Conservation (phyloP, 35 echinoderm and acorn worm genomes). For the Lytechinus pictus region DNA sequence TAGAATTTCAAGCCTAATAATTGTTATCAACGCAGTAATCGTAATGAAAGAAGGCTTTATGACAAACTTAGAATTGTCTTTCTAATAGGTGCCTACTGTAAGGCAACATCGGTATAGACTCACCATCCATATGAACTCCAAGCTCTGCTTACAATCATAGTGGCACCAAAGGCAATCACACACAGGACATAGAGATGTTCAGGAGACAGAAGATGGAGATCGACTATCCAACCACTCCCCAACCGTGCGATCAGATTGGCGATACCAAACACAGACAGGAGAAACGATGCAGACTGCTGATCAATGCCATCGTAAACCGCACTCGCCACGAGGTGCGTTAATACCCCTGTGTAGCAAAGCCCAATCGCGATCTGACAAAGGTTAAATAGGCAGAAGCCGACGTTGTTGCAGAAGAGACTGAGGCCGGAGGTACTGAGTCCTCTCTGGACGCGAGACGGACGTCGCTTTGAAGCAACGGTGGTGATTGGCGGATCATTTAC, state of each 20-base stretch:
- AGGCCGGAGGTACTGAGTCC: conserved; percentile 24
- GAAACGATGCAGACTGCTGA: conserved; percentile 16
- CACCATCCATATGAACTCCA: neutral
- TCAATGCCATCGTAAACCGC: neutral
- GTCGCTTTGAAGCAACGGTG: neutral
- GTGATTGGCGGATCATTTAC: neutral
- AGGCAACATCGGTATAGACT: neutral
- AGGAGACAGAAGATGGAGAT: neutral
- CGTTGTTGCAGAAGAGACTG: conserved; percentile 18
- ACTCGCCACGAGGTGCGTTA: conserved; percentile 47
- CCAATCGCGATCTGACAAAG: neutral
- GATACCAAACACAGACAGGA: conserved; percentile 49
- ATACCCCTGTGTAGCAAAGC: neutral
- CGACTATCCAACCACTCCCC: conserved; percentile 9
- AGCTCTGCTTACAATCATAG: neutral
- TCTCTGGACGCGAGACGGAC: neutral
- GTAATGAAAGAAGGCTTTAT: neutral
- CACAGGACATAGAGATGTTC: conserved; percentile 9
- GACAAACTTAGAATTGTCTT: neutral
- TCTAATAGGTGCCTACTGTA: neutral
- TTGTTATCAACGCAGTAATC: too few species aligned
- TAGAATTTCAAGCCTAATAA: too few species aligned
- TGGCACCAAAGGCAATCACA: neutral
- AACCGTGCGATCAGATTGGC: conserved; percentile 25
- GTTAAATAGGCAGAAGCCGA: conserved; percentile 28